Conservation (phyloP, 2,797 vertebrate genomes). For the Cottoperca gobio region DNA sequence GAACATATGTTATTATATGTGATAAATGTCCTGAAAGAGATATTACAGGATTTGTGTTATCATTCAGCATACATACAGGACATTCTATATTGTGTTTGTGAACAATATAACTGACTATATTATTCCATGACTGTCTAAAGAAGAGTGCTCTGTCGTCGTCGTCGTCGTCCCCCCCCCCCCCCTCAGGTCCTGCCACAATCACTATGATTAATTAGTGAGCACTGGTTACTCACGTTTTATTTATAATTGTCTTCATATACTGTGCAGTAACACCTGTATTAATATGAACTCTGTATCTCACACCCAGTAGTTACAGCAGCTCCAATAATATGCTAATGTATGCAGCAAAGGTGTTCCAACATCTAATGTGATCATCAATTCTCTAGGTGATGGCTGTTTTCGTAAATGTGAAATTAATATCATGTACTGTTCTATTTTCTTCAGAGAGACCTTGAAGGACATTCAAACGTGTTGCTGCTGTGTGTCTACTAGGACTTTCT, state of each 20-base stretch:
- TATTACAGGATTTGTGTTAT: not conserved
- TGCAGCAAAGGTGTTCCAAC: slow-evolving; percentile 22
- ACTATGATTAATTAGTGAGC: slow-evolving; percentile 17
- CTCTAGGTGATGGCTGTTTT: slow-evolving; percentile 19
- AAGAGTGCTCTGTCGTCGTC: no score
- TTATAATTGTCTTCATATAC: slow-evolving; percentile 21
- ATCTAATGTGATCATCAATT: slow-evolving; percentile 31
- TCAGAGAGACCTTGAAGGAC: slow-evolving; percentile 2
- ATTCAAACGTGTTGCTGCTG: slow-evolving; percentile 13
- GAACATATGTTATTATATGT: not conserved
- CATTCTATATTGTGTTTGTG: not conserved
- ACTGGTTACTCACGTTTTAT: slow-evolving; percentile 19
- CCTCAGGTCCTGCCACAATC: not conserved
- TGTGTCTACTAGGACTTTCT: slow-evolving; percentile 10
- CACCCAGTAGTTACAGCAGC: slow-evolving; percentile 7
- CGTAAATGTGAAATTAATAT: slow-evolving; percentile 21
- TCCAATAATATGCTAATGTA: slow-evolving; percentile 43
- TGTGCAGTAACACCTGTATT: slow-evolving; percentile 3
- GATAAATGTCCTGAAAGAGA: not conserved
- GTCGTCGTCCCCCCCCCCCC: no score
- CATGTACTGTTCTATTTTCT: slow-evolving; percentile 1
- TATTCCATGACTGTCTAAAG: not conserved
- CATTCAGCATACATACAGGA: not conserved
- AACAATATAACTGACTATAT: slow-evolving; percentile 3
- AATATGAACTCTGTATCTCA: slow-evolving; percentile 11